Base-by-base conservation (phyloP, 2,888 invertebrate species). In the Litoditis marina region DNA sequence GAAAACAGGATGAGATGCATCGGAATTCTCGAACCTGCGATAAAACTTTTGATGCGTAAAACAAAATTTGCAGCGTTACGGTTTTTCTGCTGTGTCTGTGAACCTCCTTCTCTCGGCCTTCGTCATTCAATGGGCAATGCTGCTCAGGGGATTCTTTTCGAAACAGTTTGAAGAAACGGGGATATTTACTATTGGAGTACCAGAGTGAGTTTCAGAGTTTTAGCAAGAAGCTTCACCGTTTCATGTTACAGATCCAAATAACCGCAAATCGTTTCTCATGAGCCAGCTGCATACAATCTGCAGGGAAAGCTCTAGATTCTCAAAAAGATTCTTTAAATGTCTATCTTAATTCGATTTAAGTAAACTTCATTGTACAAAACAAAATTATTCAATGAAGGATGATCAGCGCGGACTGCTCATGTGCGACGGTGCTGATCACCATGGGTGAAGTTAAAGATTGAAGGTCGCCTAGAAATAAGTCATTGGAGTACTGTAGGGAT, bases 31-130 rank as follows among this genome's bases (percentile, higher is more conserved):
- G 39, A 36, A 36, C 11, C 11, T 13, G 11, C 39, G 11, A 36
- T 13, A 36, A 36, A 36, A 36, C 11, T 13, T 13, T 36, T 16
- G n/a, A n/a, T 6, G 28, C 13, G 6, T 22, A 30, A 5, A n/a
- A 34, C 34, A 7, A 11, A 31, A 59, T 36, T 34, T 66, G 16
- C 55, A 67, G 65, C 55, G 90, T 78, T 95, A 95, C 84, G 90
- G 92, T 64, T 93, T 91, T 87, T 91, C 92, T 76, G 89, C 92
- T 0, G 88, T 94, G 0, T 92, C 92, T 0, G 88, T 92, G 82
- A 93, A 92, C 82, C 89, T 93, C 83, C 87, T 95, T 22, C 83
- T 94, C 16, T 90, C 89, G 0, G 89, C 92, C 0, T 84, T 94
- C 52, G 88, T 89, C 57, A 87, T 93, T 28, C 94, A 95, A 84